A percentile compares a stretch with the other conserved stretches of the same genome.
These are phyloP conservation scores for Tragelaphus strepsiceros DNA, from an alignment of 2,113 vertebrate species.

Conservation along the genomic window DNA sequence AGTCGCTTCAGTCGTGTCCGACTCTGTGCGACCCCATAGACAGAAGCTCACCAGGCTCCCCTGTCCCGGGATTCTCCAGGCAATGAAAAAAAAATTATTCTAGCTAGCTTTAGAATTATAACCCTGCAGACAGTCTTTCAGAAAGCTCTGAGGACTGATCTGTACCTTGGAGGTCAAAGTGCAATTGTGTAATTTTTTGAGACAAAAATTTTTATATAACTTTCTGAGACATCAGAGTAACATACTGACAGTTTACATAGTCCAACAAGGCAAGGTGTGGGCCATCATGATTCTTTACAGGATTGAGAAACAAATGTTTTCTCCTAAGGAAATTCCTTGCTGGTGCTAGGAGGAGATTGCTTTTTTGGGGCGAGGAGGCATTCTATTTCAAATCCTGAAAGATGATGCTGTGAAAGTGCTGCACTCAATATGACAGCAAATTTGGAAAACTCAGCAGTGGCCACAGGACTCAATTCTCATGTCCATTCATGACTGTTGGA, in stretches of 20 bases:
- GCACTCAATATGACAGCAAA: no score
- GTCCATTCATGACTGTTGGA: fast-evolving
- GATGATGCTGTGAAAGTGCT: no score
- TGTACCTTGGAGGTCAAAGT: neutral
- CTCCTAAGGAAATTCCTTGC: neutral
- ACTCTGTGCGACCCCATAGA: no score
- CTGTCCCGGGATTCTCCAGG: no score
- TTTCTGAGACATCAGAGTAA: neutral
- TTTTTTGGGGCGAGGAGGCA: neutral
- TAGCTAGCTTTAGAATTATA: neutral
- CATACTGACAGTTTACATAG: neutral
- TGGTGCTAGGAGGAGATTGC: neutral
- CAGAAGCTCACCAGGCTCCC: no score
- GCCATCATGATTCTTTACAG: neutral
- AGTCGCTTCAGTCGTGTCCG: no score
- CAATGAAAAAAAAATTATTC: neutral
- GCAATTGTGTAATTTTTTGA: neutral
- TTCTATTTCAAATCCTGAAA: no score
- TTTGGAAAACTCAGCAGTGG: no score
- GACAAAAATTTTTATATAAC: neutral
- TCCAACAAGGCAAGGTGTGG: neutral
- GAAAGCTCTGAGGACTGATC: neutral
- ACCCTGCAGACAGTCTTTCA: neutral
- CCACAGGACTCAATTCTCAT: no score
- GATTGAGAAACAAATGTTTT: neutral